These are phyloP conservation scores for Odontophorus gujanensis DNA, from an alignment of 2,113 vertebrate genomes.

Conservation along the genomic window DNA sequence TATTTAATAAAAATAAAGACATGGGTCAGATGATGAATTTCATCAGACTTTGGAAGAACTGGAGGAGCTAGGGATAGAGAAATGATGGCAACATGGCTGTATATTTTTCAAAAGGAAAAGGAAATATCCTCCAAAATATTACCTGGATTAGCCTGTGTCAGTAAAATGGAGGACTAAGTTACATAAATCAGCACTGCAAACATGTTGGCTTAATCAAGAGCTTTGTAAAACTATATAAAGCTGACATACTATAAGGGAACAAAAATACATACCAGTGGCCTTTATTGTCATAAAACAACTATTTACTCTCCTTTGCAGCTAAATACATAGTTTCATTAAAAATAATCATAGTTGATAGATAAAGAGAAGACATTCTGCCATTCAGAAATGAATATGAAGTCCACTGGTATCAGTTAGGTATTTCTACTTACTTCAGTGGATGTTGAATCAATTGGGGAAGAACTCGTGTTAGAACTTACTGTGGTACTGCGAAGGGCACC, in stretches of 20 bases:
- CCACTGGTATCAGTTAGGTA: neutral
- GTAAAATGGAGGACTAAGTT: neutral
- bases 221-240: neutral
- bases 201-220: neutral
- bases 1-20: slow-evolving; percentile 45
- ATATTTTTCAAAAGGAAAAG: neutral
- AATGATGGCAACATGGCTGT: neutral
- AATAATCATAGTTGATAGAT: neutral
- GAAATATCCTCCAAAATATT: neutral
- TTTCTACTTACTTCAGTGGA: neutral
- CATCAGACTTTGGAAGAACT: neutral
- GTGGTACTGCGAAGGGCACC: neutral
- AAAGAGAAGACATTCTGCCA: neutral
- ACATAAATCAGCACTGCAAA: neutral
- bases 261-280: neutral
- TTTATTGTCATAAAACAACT: neutral
- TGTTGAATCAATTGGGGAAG: neutral
- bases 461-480: neutral
- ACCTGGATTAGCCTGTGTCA: neutral
- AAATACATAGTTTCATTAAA: neutral
- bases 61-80: neutral
- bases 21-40: neutral
- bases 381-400: neutral
- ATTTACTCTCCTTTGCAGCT: neutral
- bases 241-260: neutral